Evolutionary conservation across 2,113 vertebrate species (phyloP), one percentile per base, ranked within the genome.

Genomic region (Eudyptes chrysolophus): DNA sequence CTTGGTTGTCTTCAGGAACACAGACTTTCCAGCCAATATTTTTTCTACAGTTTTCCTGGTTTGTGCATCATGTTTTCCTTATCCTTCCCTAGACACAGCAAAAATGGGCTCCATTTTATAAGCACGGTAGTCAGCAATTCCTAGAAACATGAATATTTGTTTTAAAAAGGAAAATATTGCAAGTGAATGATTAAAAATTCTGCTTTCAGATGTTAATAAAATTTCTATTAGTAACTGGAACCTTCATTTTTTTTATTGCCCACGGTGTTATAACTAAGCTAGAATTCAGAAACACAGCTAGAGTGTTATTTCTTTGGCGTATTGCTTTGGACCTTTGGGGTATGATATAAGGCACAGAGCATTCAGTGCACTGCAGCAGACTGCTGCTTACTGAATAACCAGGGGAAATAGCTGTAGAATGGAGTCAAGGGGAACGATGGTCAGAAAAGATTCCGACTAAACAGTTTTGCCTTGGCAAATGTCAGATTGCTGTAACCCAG

Each of bases 11-110:
- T 92, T 92, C 79, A 90, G 84, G 44, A 94, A 51, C 60, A 70
- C 42, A 89, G 68, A 60, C 42, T 89, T 95, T 83, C 51, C 68
- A 94, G 86, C 64, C 92, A 90, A 42, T 87, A 72, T 93, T 71
- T 96, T 89, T 92, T 87, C 55, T 70, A 34, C 87, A 83, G 38
- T 92, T 92, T 94, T 88, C 58, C 64, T 96, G 64, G 76, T 92
- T 94, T 87, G 60, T 87, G 87, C 92, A 95, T 96, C 65, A 85
- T 97, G 65, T 83, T 97, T 94, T 96, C 92, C 80, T 94, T 83
- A 77, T 90, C n/a, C 76, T 89, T 94, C 92, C 87, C 80, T 78
- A 93, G 81, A 87, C 92, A 52, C 54, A 76, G 82, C 82, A 90
- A 93, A 97, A 96, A 94, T 75, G 82, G 64, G 36, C n/a, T 95